phyloP scores from a whole-genome alignment of 1,140 invertebrate species.

The Colletes latitarsis region DNA sequence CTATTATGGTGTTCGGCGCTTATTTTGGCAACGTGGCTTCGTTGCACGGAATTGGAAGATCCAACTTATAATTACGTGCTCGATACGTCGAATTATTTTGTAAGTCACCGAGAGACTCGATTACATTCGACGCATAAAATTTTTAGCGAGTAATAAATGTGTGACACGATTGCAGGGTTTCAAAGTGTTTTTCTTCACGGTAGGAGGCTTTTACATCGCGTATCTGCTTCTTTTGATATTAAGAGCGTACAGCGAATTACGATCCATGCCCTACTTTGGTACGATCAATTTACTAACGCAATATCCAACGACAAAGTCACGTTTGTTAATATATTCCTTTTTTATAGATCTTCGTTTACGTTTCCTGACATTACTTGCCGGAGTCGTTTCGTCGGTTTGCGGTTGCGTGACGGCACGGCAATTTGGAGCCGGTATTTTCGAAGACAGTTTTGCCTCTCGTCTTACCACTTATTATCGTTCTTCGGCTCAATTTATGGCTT shows the following conservation, averaged over 20 bases:
- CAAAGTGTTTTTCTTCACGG: constrained; percentile 94
- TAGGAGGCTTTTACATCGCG: constrained; percentile 91
- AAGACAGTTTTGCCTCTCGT: constrained; percentile 96
- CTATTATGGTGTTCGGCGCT: constrained; percentile 93
- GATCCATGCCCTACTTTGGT: constrained; percentile 99
- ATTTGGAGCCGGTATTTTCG: constrained; percentile 93
- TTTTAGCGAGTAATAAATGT: constrained; percentile 6
- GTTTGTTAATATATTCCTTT: constrained; percentile 31
- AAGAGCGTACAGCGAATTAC: constrained; percentile 95
- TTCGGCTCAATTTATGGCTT: constrained; percentile 96
- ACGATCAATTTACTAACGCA: constrained; percentile 67
- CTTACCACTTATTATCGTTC: constrained; percentile 93
- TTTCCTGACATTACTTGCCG: constrained; percentile 93
- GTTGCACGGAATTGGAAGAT: constrained; percentile 93
- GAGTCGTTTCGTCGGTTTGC: constrained; percentile 91
- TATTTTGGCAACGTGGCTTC: constrained; percentile 93
- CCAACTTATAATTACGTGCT: constrained; percentile 96
- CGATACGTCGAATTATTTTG: constrained; percentile 94
- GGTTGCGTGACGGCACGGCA: constrained; percentile 89
- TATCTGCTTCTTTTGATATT: constrained; percentile 93
- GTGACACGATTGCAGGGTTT: constrained; percentile 85
- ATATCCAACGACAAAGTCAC: neutral
- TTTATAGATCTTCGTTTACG: constrained; percentile 93
- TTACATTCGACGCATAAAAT: neutral
- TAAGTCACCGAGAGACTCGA: constrained; percentile 80